Conservation (phyloP, 2,113 vertebrate species). For the Xenopus laevis region DNA sequence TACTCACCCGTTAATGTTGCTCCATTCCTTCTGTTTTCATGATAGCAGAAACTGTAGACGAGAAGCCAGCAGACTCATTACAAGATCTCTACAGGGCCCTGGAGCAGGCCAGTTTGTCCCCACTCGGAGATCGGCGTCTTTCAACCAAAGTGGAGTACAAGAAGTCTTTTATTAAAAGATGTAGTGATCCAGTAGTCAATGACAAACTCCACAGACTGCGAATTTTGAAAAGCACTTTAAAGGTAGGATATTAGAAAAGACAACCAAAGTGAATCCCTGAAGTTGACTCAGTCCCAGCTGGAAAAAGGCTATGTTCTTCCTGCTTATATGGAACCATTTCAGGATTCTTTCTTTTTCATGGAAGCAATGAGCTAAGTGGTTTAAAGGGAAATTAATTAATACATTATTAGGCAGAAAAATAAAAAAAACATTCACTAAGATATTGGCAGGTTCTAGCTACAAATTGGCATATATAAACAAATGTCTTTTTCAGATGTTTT, state of each 20-base stretch:
- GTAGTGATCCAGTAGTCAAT: conserved; percentile 91
- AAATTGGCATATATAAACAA: too few relatives aligned
- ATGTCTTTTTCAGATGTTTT: too few relatives aligned
- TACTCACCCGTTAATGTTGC: conserved; percentile 45
- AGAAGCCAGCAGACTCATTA: conserved; percentile 83
- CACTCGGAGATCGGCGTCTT: conserved; percentile 80
- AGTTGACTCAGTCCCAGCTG: too few relatives aligned
- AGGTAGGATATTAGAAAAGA: conserved; percentile 72
- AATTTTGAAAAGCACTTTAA: conserved; percentile 96
- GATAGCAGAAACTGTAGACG: conserved; percentile 70
- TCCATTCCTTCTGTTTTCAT: conserved; percentile 51
- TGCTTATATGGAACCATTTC: too few relatives aligned
- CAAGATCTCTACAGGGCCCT: conserved; percentile 91
- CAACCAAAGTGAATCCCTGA: neutral
- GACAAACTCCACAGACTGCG: conserved; percentile 91
- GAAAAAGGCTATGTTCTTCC: too few relatives aligned
- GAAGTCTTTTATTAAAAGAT: conserved; percentile 86
- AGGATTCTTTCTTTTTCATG: too few relatives aligned
- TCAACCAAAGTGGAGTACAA: conserved; percentile 88
- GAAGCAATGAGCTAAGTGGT: too few relatives aligned
- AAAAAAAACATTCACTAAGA: too few relatives aligned
- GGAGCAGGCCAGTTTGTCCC: conserved; percentile 89
- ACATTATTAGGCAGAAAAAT: too few relatives aligned
- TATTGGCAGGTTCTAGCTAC: too few relatives aligned
- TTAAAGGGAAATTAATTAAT: too few relatives aligned